These are phyloP conservation scores for Agonopterix heracliana DNA, from an alignment of 2,888 invertebrate genomes.

Conservation along the genomic window DNA sequence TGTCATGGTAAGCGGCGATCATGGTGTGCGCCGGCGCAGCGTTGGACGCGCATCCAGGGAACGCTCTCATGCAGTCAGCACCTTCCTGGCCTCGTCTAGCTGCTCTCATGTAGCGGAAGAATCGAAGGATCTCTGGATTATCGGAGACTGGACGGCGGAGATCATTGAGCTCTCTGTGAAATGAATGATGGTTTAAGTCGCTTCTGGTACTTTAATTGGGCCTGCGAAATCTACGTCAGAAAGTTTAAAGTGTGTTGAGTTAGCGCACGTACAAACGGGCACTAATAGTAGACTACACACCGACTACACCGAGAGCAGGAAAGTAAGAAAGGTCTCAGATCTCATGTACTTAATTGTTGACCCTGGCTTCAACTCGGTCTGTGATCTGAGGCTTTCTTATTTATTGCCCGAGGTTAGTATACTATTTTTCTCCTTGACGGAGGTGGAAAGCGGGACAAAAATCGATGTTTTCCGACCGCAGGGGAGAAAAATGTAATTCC, in stretches of 20 bases:
- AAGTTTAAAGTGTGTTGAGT: too few relatives aligned
- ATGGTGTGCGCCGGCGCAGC: constrained; percentile 85
- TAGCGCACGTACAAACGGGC: too few relatives aligned
- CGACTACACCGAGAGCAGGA: too few relatives aligned
- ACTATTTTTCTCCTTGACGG: too few relatives aligned
- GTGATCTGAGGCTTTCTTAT: neutral
- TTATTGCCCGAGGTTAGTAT: neutral
- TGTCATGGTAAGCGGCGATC: constrained; percentile 90
- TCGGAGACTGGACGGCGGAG: constrained; percentile 89
- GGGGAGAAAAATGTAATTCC: too few relatives aligned
- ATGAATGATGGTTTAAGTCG: neutral
- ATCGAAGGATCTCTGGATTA: constrained; percentile 90
- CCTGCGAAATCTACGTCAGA: too few relatives aligned
- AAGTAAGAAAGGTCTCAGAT: neutral
- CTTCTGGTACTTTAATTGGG: neutral
- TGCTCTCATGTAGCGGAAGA: constrained; percentile 94
- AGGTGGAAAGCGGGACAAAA: too few relatives aligned
- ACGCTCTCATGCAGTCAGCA: constrained; percentile 80
- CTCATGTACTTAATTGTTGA: neutral
- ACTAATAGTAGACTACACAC: too few relatives aligned
- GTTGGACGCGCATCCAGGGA: constrained; percentile 78
- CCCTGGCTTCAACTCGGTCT: neutral
- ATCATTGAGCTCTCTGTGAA: constrained; percentile 87
- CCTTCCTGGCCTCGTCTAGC: constrained; percentile 91
- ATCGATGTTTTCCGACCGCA: too few relatives aligned